phyloP scores from a whole-genome alignment of 2,888 invertebrate genomes.

The Electrophaes corylata region DNA sequence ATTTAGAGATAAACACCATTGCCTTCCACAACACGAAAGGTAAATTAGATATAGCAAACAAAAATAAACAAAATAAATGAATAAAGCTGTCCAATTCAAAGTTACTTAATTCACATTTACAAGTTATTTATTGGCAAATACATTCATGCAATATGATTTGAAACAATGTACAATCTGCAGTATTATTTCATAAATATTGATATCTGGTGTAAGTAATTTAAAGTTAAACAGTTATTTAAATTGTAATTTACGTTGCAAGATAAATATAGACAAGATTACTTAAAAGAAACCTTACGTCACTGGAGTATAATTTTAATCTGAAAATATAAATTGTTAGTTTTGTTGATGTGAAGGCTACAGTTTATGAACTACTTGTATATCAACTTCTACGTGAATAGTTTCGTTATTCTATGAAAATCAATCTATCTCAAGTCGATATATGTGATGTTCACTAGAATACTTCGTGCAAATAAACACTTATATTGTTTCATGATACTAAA shows the following conservation, averaged over 20 bases:
- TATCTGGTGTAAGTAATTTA: conserved; percentile 4
- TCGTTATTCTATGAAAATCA: conserved; percentile 1
- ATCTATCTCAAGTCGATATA: conserved; percentile 1
- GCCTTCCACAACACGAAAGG: conserved; percentile 52
- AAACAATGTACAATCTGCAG: conserved; percentile 15
- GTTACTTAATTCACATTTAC: conserved; percentile 56
- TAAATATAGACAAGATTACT: conserved; percentile 17
- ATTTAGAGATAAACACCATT: conserved; percentile 58
- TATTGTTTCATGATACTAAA: background rate
- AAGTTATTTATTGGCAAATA: conserved; percentile 82
- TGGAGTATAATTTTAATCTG: conserved; percentile 8
- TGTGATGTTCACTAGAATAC: conserved; percentile 2
- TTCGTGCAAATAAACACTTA: conserved; percentile 4
- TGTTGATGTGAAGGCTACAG: conserved; percentile 7
- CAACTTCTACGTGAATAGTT: conserved; percentile 23
- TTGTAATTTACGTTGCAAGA: background rate
- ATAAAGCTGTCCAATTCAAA: conserved; percentile 59
- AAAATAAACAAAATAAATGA: conserved; percentile 58
- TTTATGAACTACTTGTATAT: conserved; percentile 15
- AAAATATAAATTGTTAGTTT: conserved; percentile 22
- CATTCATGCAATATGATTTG: conserved; percentile 67
- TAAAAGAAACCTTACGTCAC: conserved; percentile 1
- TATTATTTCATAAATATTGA: background rate
- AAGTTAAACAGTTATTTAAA: conserved; percentile 11
- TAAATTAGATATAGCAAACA: conserved; percentile 73